These are phyloP conservation scores for Noctua janthina DNA, from an alignment of 2,888 invertebrate genomes.

Conservation along the genomic window DNA sequence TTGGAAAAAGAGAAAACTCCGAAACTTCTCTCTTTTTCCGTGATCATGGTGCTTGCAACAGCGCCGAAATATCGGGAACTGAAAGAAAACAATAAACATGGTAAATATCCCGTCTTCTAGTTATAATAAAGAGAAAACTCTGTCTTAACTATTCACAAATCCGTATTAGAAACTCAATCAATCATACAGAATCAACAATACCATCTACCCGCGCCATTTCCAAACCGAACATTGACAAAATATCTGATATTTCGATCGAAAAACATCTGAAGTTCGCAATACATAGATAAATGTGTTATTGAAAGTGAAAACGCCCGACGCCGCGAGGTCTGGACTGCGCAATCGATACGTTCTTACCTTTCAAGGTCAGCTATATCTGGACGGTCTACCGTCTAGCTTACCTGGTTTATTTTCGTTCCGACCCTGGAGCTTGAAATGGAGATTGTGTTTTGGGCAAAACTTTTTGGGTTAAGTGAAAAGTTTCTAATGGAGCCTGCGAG, in stretches of 20 bases:
- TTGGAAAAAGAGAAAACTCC: not conserved
- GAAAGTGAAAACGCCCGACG: slow-evolving; percentile 60
- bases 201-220: not conserved
- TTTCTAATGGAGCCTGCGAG: not conserved
- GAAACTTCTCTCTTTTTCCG: no score
- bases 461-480: slow-evolving; percentile 2
- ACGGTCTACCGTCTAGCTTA: slow-evolving; percentile 20
- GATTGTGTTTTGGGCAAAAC: slow-evolving; percentile 26
- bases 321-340: slow-evolving; percentile 53
- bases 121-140: no score
- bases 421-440: slow-evolving; percentile 30
- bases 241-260: slow-evolving; percentile 2
- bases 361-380: slow-evolving; percentile 59
- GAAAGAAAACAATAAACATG: no score
- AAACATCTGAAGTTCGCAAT: slow-evolving; percentile 15
- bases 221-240: slow-evolving; percentile 6
- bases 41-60: no score
- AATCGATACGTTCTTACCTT: slow-evolving; percentile 53
- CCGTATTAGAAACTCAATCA: not conserved
- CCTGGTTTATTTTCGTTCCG: slow-evolving; percentile 34
- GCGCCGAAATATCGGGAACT: no score
- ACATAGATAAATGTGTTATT: not conserved
- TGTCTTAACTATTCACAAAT: not conserved
- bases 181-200: not conserved
- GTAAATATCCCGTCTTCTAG: no score